Evolutionary conservation across 2,797 vertebrate species (phyloP), one percentile per base, ranked within the genome.

Genomic region (Lepus oiostolus): DNA sequence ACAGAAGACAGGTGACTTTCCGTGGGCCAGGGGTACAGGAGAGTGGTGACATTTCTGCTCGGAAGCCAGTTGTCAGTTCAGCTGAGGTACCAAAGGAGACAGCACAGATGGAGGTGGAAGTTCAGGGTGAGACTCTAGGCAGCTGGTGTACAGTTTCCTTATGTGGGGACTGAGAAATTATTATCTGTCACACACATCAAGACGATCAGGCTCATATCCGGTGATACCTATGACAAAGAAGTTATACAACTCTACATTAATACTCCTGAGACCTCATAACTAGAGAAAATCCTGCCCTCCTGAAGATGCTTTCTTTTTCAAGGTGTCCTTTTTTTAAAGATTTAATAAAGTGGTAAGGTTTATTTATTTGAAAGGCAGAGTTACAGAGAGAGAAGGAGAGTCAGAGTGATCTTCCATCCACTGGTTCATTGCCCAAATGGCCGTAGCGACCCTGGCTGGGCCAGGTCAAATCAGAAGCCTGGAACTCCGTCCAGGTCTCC

Each of bases 21-120:
- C 60, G 26, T 12, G 12, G 5, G 11, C 9, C 4, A 76, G 26
- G 47, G 74, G 75, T 87, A 77, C 26, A 75, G 68, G 52, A 30
- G 88, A 88, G 58, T 26, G 74, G 63, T 92, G 62, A 90, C 35
- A 24, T 88, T 65, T 68, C 84, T 86, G 35, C 54, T 89, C 32
- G 5, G 10, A 54, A 32, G 26, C 28, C n/a, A 42, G 62, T 91
- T 95, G 92, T 94, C 58, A 94, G 89, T 65, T 28, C 54, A 58
- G 54, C 17, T 58, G 22, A 54, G 19, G 21, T 8, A 11, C 54
- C n/a, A 28, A 65, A 81, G 8, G 42, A 26, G 19, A 89, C 50
- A 88, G 35, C 1, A 2, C 0, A 24, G 35, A 14, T 10, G 58
- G 58, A n/a, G 50, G 38, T 19, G 22, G 62, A 86, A 71, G 38